Evolutionary conservation across 2,888 invertebrate species (phyloP).

Genomic region (Lysandra bellargus): DNA sequence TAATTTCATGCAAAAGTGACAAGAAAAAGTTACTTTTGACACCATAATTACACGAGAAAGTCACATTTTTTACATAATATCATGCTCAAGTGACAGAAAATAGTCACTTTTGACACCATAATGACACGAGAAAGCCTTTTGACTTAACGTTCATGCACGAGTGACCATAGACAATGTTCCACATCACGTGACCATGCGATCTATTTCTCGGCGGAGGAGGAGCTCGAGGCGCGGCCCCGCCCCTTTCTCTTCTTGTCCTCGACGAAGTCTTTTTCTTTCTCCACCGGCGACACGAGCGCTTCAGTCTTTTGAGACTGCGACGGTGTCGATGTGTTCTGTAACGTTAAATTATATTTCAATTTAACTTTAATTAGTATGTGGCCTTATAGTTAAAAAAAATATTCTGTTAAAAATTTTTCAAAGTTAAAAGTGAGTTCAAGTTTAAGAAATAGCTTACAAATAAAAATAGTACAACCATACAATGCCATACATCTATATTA

Average conservation of each 20-base stretch:
- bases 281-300: constrained; percentile 38
- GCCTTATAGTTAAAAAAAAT: too few species aligned
- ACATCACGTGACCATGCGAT: constrained; percentile 28
- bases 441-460: too few species aligned
- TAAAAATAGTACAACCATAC: too few species aligned
- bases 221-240: constrained; percentile 68
- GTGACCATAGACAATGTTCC: neutral
- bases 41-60: neutral
- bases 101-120: neutral
- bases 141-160: neutral
- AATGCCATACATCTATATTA: too few species aligned
- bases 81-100: neutral
- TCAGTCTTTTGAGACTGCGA: constrained; percentile 46
- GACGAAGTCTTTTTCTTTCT: constrained; percentile 52
- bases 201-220: constrained; percentile 73
- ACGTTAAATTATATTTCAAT: neutral
- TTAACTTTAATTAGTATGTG: too few species aligned
- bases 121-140: neutral
- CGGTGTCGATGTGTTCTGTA: constrained; percentile 48
- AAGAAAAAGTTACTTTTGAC: neutral
- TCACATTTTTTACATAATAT: neutral
- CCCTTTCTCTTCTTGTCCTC: constrained; percentile 69
- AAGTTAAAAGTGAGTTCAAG: too few species aligned
- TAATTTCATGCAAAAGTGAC: neutral
- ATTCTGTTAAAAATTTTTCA: too few species aligned